phyloP scores from a whole-genome alignment of 64 coral and sea anemone genomes.

The Porites australiensis region DNA sequence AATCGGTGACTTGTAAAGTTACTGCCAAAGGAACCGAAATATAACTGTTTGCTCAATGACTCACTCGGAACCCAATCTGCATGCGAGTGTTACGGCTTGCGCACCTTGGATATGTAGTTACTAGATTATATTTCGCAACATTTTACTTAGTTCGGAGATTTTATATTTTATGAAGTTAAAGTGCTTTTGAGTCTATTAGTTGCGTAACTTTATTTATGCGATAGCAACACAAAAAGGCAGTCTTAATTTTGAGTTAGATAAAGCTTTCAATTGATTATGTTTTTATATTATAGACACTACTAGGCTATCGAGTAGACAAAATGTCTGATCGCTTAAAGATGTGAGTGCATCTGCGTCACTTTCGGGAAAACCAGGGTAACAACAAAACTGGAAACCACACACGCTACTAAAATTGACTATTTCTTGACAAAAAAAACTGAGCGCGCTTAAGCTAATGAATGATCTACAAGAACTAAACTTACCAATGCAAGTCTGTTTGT shows the following conservation, averaged over 20 bases:
- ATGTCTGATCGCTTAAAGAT: background rate
- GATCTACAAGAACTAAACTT: background rate
- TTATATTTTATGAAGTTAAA: conserved; percentile 1
- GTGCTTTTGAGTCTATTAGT: background rate
- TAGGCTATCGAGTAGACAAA: conserved; percentile 3
- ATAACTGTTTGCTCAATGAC: background rate
- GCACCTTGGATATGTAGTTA: background rate
- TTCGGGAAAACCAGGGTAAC: background rate
- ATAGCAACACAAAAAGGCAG: conserved; percentile 1
- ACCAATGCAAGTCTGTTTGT: background rate
- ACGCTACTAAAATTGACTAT: background rate
- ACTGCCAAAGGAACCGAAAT: background rate
- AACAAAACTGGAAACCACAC: background rate
- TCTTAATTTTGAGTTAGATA: background rate
- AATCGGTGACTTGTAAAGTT: no score
- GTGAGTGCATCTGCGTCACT: background rate
- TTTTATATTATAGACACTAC: background rate
- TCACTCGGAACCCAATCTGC: background rate
- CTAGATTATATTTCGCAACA: conserved; percentile 6
- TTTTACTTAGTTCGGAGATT: background rate
- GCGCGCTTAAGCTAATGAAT: background rate
- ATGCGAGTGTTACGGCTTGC: background rate
- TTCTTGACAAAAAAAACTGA: background rate
- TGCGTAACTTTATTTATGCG: background rate
- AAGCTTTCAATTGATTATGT: background rate